phyloP scores from a whole-genome alignment of 2,888 invertebrate genomes.

The Acleris literana region DNA sequence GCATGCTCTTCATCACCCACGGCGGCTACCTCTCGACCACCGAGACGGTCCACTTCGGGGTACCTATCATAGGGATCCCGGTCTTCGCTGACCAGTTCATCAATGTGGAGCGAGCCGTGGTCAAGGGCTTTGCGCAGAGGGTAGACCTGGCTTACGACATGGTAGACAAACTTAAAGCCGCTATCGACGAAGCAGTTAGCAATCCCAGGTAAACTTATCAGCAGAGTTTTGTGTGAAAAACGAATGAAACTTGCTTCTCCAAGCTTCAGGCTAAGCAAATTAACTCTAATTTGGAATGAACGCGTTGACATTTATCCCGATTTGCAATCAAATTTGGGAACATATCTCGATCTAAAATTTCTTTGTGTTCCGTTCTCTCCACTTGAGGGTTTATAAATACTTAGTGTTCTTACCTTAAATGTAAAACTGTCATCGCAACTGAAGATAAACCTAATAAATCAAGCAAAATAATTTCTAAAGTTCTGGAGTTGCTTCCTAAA shows the following conservation, averaged over 20 bases:
- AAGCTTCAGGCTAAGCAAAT: background rate
- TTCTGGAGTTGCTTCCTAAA: too few relatives aligned
- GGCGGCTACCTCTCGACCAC: slow-evolving; percentile 66
- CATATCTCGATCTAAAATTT: too few relatives aligned
- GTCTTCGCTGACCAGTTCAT: slow-evolving; percentile 63
- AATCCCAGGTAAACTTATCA: slow-evolving; percentile 12
- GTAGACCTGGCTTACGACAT: slow-evolving; percentile 27
- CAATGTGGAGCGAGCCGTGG: slow-evolving; percentile 55
- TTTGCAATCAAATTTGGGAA: too few relatives aligned
- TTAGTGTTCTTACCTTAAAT: too few relatives aligned
- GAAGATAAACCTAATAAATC: too few relatives aligned
- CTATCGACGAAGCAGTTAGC: slow-evolving; percentile 22
- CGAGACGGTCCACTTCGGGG: slow-evolving; percentile 60
- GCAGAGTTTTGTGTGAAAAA: background rate
- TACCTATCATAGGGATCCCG: slow-evolving; percentile 65
- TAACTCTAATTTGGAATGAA: too few relatives aligned
- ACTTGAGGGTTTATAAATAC: too few relatives aligned
- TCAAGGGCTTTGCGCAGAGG: slow-evolving; percentile 30
- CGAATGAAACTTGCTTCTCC: background rate
- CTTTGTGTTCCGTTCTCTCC: too few relatives aligned
- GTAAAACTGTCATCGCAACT: too few relatives aligned
- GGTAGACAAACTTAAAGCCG: slow-evolving; percentile 21
- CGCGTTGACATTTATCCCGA: too few relatives aligned
- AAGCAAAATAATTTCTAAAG: too few relatives aligned
- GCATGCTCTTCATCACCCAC: slow-evolving; percentile 65